Evolutionary conservation across 2,888 invertebrate species (phyloP).

Genomic region (Tridacna crocea): DNA sequence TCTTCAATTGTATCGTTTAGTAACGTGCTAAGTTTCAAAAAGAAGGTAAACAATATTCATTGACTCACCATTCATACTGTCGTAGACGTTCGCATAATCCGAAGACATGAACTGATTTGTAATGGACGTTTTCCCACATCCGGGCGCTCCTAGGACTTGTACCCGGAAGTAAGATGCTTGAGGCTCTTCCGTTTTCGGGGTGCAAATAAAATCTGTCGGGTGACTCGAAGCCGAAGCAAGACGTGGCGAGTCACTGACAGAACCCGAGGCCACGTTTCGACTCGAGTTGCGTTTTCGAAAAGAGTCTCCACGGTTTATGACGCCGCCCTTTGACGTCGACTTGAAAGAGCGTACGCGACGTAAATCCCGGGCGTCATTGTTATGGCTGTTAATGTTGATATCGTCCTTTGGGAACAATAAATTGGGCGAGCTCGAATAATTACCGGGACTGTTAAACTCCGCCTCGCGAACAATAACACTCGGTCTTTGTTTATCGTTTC

Average conservation of each 20-base stretch:
- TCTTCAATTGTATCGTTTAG: too few species aligned
- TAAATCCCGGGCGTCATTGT: constrained; percentile 47
- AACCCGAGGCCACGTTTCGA: constrained; percentile 93
- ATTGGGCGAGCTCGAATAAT: constrained; percentile 60
- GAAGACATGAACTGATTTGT: constrained; percentile 89
- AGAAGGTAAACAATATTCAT: background rate
- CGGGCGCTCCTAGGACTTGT: constrained; percentile 88
- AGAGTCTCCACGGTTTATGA: constrained; percentile 96
- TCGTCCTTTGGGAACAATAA: constrained; percentile 62
- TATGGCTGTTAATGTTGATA: constrained; percentile 26
- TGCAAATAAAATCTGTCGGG: constrained; percentile 23
- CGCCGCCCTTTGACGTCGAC: constrained; percentile 93
- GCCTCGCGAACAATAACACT: constrained; percentile 35
- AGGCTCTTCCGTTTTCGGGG: constrained; percentile 26
- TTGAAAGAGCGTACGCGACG: constrained; percentile 94
- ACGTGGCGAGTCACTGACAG: constrained; percentile 84
- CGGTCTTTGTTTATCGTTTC: constrained; percentile 58
- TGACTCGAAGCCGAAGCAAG: constrained; percentile 84
- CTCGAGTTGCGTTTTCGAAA: constrained; percentile 86
- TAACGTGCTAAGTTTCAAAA: too few species aligned
- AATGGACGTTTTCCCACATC: constrained; percentile 89
- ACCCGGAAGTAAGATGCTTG: constrained; percentile 86
- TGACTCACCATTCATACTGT: constrained; percentile 60
- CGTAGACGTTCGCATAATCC: constrained; percentile 84
- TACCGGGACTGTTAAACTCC: constrained; percentile 36